phyloP scores from a whole-genome alignment of 2,888 invertebrate genomes.

The Caenorhabditis japonica region DNA sequence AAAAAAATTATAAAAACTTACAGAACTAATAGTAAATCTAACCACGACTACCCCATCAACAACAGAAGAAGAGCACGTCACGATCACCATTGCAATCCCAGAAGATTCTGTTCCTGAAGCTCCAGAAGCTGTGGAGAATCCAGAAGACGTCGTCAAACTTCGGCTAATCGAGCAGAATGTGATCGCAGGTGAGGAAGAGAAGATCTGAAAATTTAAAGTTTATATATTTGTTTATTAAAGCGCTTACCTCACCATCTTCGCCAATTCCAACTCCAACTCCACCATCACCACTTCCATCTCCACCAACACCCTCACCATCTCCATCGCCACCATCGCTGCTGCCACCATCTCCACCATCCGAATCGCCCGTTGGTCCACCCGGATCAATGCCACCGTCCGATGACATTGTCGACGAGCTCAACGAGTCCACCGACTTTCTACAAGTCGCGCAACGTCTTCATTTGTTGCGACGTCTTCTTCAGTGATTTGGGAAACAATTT shows the following conservation, averaged over 20 bases:
- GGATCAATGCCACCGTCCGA: constrained; percentile 50
- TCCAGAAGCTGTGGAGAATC: constrained; percentile 13
- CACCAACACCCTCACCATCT: constrained; percentile 4
- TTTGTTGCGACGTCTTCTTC: constrained; percentile 37
- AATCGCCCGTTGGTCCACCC: constrained; percentile 34
- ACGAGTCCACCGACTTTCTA: constrained; percentile 44
- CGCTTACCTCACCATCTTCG: constrained; percentile 27
- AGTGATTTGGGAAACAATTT: constrained; percentile 17
- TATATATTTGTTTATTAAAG: constrained; percentile 6
- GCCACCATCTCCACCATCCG: constrained; percentile 13
- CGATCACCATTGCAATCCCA: constrained; percentile 27
- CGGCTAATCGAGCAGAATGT: constrained; percentile 44
- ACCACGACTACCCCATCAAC: constrained; percentile 16
- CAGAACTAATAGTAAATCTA: not conserved
- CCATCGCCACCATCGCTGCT: constrained; percentile 17
- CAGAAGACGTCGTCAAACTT: constrained; percentile 13
- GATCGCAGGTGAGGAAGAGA: constrained; percentile 25
- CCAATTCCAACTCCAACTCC: constrained; percentile 6
- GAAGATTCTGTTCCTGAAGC: constrained; percentile 26
- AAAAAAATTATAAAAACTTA: constrained; percentile 5
- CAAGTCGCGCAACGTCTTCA: constrained; percentile 46
- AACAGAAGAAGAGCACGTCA: constrained; percentile 13
- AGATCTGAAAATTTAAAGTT: not conserved
- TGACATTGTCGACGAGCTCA: constrained; percentile 51
- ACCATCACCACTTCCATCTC: constrained; percentile 6